Conservation (phyloP, 2,113 vertebrate genomes). For the Istiophorus platypterus region DNA sequence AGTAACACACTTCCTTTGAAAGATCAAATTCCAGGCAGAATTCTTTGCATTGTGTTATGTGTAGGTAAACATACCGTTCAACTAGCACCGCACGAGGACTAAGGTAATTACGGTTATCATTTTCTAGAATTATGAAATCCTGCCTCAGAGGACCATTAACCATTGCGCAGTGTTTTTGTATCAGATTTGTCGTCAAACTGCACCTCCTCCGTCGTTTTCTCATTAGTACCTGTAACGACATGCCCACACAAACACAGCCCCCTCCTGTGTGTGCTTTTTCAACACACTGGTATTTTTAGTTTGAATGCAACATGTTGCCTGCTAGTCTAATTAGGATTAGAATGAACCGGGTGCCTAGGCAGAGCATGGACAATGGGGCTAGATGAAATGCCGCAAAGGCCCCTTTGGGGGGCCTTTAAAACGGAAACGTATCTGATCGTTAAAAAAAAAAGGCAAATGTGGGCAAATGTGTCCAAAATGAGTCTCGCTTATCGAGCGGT, state of each 20-base stretch:
- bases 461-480: background rate
- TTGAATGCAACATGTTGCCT: background rate
- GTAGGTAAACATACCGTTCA: too few relatives aligned
- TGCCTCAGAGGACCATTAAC: too few relatives aligned
- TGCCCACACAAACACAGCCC: background rate
- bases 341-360: background rate
- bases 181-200: background rate
- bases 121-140: too few relatives aligned
- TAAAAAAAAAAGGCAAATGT: too few relatives aligned
- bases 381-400: background rate
- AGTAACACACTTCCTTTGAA: too few relatives aligned
- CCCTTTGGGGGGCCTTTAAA: too few relatives aligned
- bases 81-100: too few relatives aligned
- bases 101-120: too few relatives aligned
- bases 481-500: slow-evolving; percentile 18
- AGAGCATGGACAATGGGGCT: background rate
- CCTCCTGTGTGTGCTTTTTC: background rate
- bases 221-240: background rate
- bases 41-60: too few relatives aligned
- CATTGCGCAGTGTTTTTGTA: too few relatives aligned
- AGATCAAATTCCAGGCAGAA: too few relatives aligned
- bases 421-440: too few relatives aligned
- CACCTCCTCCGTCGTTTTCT: background rate
- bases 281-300: background rate
- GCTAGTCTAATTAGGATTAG: background rate